Conservation (phyloP, 2,797 vertebrate species). For the Peromyscus eremicus region DNA sequence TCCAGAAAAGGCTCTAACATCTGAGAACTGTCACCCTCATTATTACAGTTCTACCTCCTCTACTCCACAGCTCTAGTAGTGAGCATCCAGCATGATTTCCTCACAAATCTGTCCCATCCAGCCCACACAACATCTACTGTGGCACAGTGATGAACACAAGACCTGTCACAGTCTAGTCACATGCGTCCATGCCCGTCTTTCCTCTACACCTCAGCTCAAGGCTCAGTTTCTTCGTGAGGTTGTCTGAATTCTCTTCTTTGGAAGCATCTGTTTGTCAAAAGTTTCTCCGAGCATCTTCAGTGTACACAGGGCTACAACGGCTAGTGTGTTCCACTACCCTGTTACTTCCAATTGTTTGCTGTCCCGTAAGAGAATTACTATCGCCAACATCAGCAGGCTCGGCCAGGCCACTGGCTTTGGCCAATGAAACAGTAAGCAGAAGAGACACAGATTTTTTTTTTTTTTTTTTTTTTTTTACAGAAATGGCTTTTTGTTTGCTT, state of each 20-base stretch:
- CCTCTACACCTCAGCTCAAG: not conserved
- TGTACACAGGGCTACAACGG: not conserved
- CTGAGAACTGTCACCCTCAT: slow-evolving; percentile 8
- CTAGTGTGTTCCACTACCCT: not conserved
- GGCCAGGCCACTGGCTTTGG: not conserved
- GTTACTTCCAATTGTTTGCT: not conserved
- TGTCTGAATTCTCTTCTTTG: slow-evolving; percentile 10
- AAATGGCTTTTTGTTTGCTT: not conserved
- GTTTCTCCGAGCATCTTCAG: not conserved
- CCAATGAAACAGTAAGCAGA: slow-evolving; percentile 18
- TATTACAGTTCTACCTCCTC: not conserved
- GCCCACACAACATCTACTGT: not conserved
- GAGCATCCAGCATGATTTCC: slow-evolving; percentile 3
- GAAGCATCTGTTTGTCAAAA: not conserved
- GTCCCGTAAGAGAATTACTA: not conserved
- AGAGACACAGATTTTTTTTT: not conserved
- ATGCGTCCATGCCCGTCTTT: not conserved
- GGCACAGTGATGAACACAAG: not conserved
- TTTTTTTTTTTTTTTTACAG: not conserved
- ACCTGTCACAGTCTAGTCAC: not conserved
- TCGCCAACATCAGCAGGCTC: not conserved
- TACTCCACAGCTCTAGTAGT: not conserved
- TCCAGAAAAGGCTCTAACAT: slow-evolving; percentile 8
- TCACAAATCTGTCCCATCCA: not conserved
- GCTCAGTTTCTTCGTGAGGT: not conserved